Evolutionary conservation across 2,797 vertebrate species (phyloP).

Genomic region (Eleutherodactylus coqui): DNA sequence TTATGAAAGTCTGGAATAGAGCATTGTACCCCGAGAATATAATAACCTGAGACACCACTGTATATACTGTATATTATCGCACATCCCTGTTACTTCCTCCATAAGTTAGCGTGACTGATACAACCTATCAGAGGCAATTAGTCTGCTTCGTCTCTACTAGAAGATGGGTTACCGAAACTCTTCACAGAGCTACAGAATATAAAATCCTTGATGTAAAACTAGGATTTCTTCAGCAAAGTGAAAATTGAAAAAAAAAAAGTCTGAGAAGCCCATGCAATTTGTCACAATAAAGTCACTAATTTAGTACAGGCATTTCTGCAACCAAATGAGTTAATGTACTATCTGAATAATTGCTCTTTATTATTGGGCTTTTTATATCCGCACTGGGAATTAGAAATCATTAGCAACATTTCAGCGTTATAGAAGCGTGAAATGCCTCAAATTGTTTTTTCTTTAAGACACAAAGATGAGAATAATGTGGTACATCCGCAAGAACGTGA

Average conservation of each 20-base stretch:
- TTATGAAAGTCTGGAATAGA: too few relatives aligned
- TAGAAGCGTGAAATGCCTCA: conserved; percentile 49
- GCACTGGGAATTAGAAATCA: conserved; percentile 55
- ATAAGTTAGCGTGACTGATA: neutral
- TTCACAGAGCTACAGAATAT: neutral
- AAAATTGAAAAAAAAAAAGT: neutral
- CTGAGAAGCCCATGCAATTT: neutral
- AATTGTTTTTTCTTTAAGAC: conserved; percentile 38
- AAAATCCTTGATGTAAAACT: neutral
- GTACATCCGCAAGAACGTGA: conserved; percentile 15
- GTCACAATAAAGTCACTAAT: conserved; percentile 1
- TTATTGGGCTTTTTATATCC: conserved; percentile 27
- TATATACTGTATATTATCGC: too few relatives aligned
- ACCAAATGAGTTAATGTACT: conserved; percentile 42
- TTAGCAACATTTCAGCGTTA: conserved; percentile 54
- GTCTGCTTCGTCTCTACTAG: neutral
- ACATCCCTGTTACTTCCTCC: too few relatives aligned
- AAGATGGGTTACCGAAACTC: neutral
- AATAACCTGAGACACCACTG: too few relatives aligned
- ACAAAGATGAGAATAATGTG: conserved; percentile 37
- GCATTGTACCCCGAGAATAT: too few relatives aligned
- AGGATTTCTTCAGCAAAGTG: neutral
- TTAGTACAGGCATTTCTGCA: neutral
- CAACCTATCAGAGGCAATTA: neutral
- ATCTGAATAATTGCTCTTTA: conserved; percentile 38